Conservation (phyloP, 1,140 invertebrate genomes). For the Himalopsyche phryganea region DNA sequence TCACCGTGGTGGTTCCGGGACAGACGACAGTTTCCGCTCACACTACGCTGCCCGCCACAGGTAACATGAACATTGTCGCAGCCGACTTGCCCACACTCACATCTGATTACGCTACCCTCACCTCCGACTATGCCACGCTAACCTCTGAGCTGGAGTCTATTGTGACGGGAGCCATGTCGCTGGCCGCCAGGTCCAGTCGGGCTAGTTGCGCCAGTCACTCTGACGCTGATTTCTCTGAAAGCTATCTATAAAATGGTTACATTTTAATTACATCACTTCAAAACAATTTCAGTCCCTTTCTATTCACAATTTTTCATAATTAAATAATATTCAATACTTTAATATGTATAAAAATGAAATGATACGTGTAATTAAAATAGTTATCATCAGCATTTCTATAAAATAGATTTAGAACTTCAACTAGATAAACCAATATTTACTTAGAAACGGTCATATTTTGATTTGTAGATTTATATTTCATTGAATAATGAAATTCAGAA, state of each 20-base stretch:
- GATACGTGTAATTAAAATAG: not conserved
- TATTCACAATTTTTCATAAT: not conserved
- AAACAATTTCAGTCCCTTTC: not conserved
- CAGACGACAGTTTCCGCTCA: constrained; percentile 53
- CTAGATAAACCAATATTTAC: not conserved
- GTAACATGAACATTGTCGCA: constrained; percentile 56
- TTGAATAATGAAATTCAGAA: too few species aligned
- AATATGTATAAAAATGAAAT: not conserved
- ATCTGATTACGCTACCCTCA: constrained; percentile 67
- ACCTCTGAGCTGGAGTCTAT: constrained; percentile 73
- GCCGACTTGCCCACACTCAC: constrained; percentile 71
- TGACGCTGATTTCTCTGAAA: constrained; percentile 83
- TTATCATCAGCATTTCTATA: not conserved
- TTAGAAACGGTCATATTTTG: too few species aligned
- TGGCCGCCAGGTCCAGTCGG: constrained; percentile 69
- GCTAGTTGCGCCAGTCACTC: constrained; percentile 66
- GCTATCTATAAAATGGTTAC: constrained; percentile 64
- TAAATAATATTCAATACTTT: not conserved
- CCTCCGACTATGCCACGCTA: constrained; percentile 66
- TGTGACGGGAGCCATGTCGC: constrained; percentile 60
- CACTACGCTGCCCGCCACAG: constrained; percentile 45
- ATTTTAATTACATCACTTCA: not conserved
- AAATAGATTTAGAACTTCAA: not conserved
- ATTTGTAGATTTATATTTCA: too few species aligned
- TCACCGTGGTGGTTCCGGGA: constrained; percentile 53